Base-by-base conservation (phyloP, 2,113 vertebrate genomes). In the Oreochromis tanganicae region DNA sequence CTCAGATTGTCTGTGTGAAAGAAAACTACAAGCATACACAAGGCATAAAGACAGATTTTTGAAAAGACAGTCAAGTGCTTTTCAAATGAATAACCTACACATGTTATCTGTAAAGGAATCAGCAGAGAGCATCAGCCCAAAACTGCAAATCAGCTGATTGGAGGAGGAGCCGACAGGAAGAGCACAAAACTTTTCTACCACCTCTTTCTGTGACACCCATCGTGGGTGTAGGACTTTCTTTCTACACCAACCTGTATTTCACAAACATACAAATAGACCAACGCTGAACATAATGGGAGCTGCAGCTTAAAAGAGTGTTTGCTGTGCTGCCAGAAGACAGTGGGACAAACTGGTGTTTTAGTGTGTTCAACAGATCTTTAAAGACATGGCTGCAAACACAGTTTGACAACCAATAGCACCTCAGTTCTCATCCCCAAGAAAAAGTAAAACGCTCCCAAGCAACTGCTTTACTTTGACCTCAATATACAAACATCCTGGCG, bases 131-230 rank as follows among this genome's bases (percentile, higher is more conserved):
- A 88, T 87, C 87, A 83, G 63, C 54, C 63, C 81, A 11, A 4
- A 17, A 59, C 80, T 41, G 71, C 43, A 48, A 75, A 75, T 81
- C 92, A 94, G 93, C 90, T 93, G 92, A 93, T 86, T 88, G 90
- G 89, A 90, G 87, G 91, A 92, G 82, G 88, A 88, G 54, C 50
- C 6, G 13, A 94, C 92, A 94, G 94, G 93, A 95, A 93, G 88
- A 85, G 73, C 82, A 85, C 8, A 5, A 83, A 86, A 52, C 73
- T 12, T 80, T 80, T 80, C 59, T 61, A 29, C 73, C 82, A 81
- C 48, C 75, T 86, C 84, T 88, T 75, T 89, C 73, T 89, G 87
- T 82, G 63, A 66, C 75, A 68, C 86, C 66, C 63, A 73, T 48
- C 48, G 85, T 84, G 79, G 78, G 61, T 78, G 68, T 63, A 27